Base-by-base conservation (phyloP, 2,113 vertebrate species). In the Gallinago undulata region DNA sequence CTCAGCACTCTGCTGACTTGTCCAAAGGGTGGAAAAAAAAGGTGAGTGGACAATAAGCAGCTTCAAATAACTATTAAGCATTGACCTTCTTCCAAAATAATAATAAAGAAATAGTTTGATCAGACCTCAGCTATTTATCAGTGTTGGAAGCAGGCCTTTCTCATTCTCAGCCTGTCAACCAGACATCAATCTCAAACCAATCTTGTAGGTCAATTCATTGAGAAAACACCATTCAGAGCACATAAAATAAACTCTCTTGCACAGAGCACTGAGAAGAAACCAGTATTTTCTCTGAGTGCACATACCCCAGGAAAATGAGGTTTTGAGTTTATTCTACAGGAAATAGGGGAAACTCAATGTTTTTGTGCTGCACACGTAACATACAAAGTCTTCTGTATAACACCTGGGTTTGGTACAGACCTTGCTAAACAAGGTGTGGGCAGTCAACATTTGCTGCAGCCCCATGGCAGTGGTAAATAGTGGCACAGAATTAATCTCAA, bases 121-220 rank as follows among this genome's bases (percentile, higher is more conserved):
- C 12, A 22, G 48, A 31, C 51, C 77, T 90, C 47, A 90, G 39
- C 39, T 39, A 39, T 39, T 39, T 39, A 39, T 39, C 39, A 39
- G 39, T 39, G 39, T 39, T 39, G 39, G 39, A 39, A 39, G 39
- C 39, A 39, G 39, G 39, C 39, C 39, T 39, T 78, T 93, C 94
- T 70, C 79, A 45, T 55, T 64, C 84, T 84, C 81, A 94, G 70
- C 77, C 89, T 95, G 89, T 77, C 96, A 97, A 89, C 53, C 74
- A 96, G 89, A 94, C 74, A 62, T 48, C 84, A 92, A 97, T 94
- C 62, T 87, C 89, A 90, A 97, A 92, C 53, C 84, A 97, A 82
- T 78, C 92, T 93, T 97, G 85, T 37, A 89, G 59, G 93, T 97
- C 92, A 92, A 95, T 37, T 93, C 92, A 96, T 53, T 82, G 90